Base-by-base conservation (phyloP, 2,888 invertebrate genomes). In the Drosophila flavopinicola region DNA sequence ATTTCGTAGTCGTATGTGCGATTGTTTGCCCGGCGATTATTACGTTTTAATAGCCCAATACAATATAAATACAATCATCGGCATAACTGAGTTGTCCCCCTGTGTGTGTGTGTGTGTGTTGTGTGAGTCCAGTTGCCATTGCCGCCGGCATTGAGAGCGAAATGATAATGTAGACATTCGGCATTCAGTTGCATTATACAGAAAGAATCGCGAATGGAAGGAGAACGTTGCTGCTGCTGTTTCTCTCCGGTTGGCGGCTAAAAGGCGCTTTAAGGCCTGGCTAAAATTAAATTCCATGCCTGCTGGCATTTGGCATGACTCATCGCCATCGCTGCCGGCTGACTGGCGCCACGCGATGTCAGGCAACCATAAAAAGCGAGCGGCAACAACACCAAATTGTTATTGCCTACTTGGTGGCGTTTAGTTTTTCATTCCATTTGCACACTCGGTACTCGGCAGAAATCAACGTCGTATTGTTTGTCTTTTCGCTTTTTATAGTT, bases 361-460 rank as follows among this genome's bases (percentile, higher is more conserved):
- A 52, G 75, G 63, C 61, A 32, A 33, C 52, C 68, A 66, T 63
- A 65, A 66, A 72, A 83, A 72, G 56, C 42, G 39, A n/a, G 20
- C 52, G 45, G 15, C 30, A 58, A 63, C 66, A 52, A 67, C 38
- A 69, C 39, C 45, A 74, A 74, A 75, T 66, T 76, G 74, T 79
- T 80, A 72, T 84, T 84, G 85, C 80, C 82, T 79, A 76, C 70
- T 79, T 79, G 66, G 60, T 60, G 71, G 64, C 66, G 57, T 69
- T 86, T 68, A 63, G 66, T 58, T 75, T 58, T 58, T 32, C 17
- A 56, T 45, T 60, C 35, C n/a, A n/a, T 13, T 54, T 51, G 24
- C 52, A 54, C 51, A 29, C 20, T n/a, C 17, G n/a, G n/a, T n/a
- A n/a, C 29, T 11, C 41, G 11, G 52, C 60, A 52, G 52, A 76